phyloP scores from a whole-genome alignment of 2,113 vertebrate genomes.

The Otocyon megalotis region DNA sequence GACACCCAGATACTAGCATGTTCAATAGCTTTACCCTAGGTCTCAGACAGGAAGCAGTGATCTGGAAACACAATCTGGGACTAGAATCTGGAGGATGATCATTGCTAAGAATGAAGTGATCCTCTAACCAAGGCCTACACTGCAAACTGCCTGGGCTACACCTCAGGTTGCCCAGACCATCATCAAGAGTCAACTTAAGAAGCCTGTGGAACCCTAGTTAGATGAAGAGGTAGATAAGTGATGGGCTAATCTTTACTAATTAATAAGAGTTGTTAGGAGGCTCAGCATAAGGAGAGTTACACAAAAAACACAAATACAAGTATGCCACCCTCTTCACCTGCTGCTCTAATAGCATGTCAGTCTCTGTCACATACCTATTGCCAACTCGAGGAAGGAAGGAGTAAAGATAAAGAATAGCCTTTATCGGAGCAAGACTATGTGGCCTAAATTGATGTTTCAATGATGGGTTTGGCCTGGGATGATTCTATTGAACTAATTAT shows the following conservation, averaged over 20 bases:
- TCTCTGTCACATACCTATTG: background rate
- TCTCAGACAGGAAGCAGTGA: background rate
- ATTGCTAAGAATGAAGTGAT: background rate
- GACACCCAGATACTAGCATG: background rate
- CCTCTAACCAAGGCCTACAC: background rate
- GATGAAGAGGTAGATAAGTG: background rate
- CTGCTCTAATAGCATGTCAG: background rate
- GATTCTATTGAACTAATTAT: background rate
- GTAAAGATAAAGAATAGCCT: background rate
- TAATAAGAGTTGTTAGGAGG: background rate
- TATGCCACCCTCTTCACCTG: background rate
- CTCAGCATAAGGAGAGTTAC: background rate
- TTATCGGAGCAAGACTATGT: background rate
- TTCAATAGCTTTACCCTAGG: background rate
- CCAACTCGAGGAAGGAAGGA: background rate
- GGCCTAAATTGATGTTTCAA: background rate
- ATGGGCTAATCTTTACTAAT: background rate
- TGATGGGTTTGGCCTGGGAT: background rate
- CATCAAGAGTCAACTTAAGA: background rate
- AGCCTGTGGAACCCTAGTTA: background rate
- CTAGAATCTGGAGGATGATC: background rate
- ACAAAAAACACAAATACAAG: background rate
- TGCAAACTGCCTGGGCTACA: background rate
- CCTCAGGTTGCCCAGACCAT: background rate
- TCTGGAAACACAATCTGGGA: background rate